Evolutionary conservation across 2,888 invertebrate genomes (phyloP).

Genomic region (Drosophila mulleri): DNA sequence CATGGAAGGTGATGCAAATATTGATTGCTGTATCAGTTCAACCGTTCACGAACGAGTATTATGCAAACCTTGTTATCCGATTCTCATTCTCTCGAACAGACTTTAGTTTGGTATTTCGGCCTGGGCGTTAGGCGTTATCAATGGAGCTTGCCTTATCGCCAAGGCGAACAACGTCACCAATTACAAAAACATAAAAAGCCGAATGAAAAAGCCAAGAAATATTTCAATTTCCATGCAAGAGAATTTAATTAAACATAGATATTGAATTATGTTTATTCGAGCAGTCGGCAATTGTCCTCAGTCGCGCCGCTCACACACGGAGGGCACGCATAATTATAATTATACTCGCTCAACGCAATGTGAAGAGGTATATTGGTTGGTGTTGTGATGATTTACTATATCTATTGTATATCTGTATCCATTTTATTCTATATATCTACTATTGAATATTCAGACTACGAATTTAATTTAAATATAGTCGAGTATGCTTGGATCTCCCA

Average conservation of each 20-base stretch:
- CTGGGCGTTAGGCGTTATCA: slow-evolving; percentile 21
- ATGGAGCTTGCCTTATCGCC: slow-evolving; percentile 15
- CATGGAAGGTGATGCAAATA: background rate
- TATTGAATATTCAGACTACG: no score
- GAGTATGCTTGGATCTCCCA: no score
- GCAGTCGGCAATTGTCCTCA: slow-evolving; percentile 2
- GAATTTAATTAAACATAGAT: slow-evolving; percentile 69
- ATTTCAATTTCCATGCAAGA: slow-evolving; percentile 52
- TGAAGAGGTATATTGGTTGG: background rate
- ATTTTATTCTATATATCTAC: no score
- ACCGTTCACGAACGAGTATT: background rate
- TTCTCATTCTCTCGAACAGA: background rate
- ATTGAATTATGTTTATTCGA: slow-evolving; percentile 50
- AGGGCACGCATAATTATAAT: no score
- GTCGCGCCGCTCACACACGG: background rate
- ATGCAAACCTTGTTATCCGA: background rate
- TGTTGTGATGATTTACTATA: background rate
- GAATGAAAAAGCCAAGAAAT: slow-evolving; percentile 2
- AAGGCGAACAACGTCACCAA: slow-evolving; percentile 50
- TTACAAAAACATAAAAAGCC: slow-evolving; percentile 6
- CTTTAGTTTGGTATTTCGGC: slow-evolving; percentile 8
- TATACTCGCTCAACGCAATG: background rate
- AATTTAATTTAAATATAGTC: no score
- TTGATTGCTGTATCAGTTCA: background rate
- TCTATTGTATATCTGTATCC: no score